A percentile compares a stretch with the other conserved stretches of the same genome.
phyloP scores from a whole-genome alignment of 64 coral and sea anemone species.

The Dendronephthya gigantea region DNA sequence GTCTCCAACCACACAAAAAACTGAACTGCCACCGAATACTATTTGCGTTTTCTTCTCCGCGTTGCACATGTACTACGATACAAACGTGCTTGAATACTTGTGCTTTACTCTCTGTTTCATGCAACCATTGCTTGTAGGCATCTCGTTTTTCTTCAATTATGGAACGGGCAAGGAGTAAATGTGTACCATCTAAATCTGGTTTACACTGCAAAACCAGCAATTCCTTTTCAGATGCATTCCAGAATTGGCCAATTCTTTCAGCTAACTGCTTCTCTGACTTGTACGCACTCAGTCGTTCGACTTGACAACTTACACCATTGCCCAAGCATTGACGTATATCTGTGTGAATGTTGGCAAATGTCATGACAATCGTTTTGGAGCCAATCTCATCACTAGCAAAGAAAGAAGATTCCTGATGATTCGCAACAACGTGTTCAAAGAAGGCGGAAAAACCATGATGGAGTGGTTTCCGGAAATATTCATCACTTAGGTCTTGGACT shows the following conservation, averaged over 20 bases:
- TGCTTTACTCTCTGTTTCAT: background rate
- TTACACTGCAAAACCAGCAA: constrained; percentile 7
- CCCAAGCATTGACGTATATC: constrained; percentile 46
- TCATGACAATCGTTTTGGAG: constrained; percentile 52
- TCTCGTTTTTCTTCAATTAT: constrained; percentile 5
- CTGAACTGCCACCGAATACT: constrained; percentile 57
- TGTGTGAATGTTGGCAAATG: constrained; percentile 53
- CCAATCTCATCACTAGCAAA: constrained; percentile 11
- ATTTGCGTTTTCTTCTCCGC: constrained; percentile 28
- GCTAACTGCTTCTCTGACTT: constrained; percentile 71
- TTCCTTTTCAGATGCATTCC: background rate
- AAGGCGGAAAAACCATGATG: constrained; percentile 47
- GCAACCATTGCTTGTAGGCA: background rate
- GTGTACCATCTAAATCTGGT: background rate
- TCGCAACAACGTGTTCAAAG: constrained; percentile 10
- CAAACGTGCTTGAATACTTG: constrained; percentile 52
- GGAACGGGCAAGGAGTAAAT: constrained; percentile 10
- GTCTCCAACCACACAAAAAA: constrained; percentile 70
- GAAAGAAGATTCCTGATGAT: background rate
- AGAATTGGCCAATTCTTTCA: constrained; percentile 41
- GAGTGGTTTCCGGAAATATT: constrained; percentile 54
- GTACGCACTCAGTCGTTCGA: constrained; percentile 53
- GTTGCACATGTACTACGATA: constrained; percentile 51
- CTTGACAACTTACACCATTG: constrained; percentile 34
- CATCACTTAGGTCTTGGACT: constrained; percentile 27